These are phyloP conservation scores for Bombus impatiens DNA, from an alignment of 1,140 invertebrate species.

Conservation along the genomic window DNA sequence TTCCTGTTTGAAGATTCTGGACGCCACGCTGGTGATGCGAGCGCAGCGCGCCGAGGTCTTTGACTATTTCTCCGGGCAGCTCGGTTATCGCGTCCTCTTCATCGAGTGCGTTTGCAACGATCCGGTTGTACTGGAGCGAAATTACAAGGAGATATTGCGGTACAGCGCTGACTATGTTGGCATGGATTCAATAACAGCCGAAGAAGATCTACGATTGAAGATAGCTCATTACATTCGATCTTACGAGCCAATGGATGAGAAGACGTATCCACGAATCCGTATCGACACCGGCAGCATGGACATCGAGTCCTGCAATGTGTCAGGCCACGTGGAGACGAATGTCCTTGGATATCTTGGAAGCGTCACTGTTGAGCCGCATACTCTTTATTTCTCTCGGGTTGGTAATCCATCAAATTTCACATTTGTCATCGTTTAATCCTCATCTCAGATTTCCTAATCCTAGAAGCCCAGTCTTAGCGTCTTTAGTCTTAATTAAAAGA, in stretches of 20 bases:
- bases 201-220: slow-evolving; percentile 91
- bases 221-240: slow-evolving; percentile 92
- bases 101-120: slow-evolving; percentile 96
- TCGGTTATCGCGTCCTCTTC: slow-evolving; percentile 94
- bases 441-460: too few relatives aligned
- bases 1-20: slow-evolving; percentile 88
- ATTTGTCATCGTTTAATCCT: neutral
- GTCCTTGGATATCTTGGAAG: slow-evolving; percentile 91
- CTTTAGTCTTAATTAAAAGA: neutral
- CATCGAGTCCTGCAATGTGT: slow-evolving; percentile 84
- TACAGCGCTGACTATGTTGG: slow-evolving; percentile 94
- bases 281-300: slow-evolving; percentile 87
- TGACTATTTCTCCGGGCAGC: slow-evolving; percentile 87
- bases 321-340: slow-evolving; percentile 88
- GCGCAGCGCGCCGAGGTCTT: slow-evolving; percentile 90
- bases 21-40: slow-evolving; percentile 95
- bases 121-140: slow-evolving; percentile 90
- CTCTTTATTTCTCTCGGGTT: slow-evolving; percentile 89
- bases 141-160: slow-evolving; percentile 95
- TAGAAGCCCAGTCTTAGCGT: too few relatives aligned
- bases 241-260: slow-evolving; percentile 90
- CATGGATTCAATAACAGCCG: slow-evolving; percentile 89
- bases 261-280: slow-evolving; percentile 84
- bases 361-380: slow-evolving; percentile 87
- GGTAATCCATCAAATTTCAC: slow-evolving; percentile 63